A percentile compares a stretch with the other conserved stretches of the same genome.
Evolutionary conservation across 2,797 vertebrate genomes (phyloP).

Genomic region (Cirrhinus molitorella): DNA sequence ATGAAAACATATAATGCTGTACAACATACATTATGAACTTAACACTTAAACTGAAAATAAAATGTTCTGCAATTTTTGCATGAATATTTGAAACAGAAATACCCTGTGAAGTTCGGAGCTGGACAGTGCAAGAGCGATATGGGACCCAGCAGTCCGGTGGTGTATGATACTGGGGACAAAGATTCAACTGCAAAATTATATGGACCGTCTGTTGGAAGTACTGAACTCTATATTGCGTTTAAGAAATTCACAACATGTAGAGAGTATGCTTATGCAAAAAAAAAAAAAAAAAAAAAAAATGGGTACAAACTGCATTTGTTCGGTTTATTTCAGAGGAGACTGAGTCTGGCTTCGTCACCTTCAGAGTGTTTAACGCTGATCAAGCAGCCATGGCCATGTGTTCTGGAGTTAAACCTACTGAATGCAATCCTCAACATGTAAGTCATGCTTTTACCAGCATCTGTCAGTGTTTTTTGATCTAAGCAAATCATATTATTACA

Average conservation of each 20-base stretch:
- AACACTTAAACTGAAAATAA: not conserved
- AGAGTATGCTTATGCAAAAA: not conserved
- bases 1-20: no score
- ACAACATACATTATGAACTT: no score
- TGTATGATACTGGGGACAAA: constrained; percentile 57
- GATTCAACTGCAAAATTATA: constrained; percentile 45
- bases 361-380: not conserved
- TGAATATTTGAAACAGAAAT: constrained; percentile 45
- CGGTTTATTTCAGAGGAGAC: constrained; percentile 2
- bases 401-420: constrained; percentile 16
- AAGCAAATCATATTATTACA: not conserved
- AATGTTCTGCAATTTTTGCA: not conserved
- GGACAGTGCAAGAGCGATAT: constrained; percentile 39
- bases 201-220: constrained; percentile 32
- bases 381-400: constrained; percentile 21
- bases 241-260: not conserved
- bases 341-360: constrained; percentile 23
- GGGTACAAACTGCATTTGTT: not conserved
- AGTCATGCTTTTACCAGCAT: not conserved
- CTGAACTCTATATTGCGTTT: not conserved
- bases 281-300: no score
- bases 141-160: constrained; percentile 55
- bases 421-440: constrained; percentile 12
- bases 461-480: not conserved
- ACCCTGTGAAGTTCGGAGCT: constrained; percentile 50